Conservation (phyloP, 2,797 vertebrate species). For the Salarias fasciatus region DNA sequence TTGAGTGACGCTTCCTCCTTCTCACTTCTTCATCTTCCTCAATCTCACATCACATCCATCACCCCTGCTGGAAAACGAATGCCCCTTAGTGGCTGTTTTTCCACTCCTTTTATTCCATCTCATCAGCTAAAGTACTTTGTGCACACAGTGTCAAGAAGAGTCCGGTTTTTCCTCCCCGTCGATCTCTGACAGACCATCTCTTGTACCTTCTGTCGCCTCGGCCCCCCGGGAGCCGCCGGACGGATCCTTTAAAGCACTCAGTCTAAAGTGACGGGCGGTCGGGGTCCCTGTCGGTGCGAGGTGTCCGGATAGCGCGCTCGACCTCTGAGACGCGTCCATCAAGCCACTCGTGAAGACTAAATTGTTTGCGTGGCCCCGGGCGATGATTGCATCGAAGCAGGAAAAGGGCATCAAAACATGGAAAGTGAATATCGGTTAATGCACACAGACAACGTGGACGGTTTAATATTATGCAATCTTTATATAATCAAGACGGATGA, state of each 20-base stretch:
- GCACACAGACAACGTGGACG: constrained; percentile 31
- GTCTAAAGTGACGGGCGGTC: constrained; percentile 34
- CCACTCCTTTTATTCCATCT: constrained; percentile 49
- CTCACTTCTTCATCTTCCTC: too few species aligned
- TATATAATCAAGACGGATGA: constrained; percentile 68
- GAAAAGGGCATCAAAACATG: constrained; percentile 29
- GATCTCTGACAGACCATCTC: constrained; percentile 13
- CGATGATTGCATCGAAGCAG: constrained; percentile 23
- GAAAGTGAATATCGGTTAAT: constrained; percentile 43
- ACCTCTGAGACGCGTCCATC: too few species aligned
- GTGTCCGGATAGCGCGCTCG: too few species aligned
- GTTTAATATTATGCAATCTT: constrained; percentile 65
- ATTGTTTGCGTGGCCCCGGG: not conserved
- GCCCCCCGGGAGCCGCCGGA: constrained; percentile 35
- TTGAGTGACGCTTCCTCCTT: not conserved
- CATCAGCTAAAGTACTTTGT: constrained; percentile 57
- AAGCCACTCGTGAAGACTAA: too few species aligned
- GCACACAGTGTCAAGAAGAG: constrained; percentile 50
- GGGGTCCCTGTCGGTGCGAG: too few species aligned
- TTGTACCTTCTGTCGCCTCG: constrained; percentile 35
- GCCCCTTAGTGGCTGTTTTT: constrained; percentile 35
- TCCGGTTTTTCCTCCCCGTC: not conserved
- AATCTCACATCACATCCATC: too few species aligned
- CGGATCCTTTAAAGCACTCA: constrained; percentile 44
- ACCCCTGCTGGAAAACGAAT: not conserved